Evolutionary conservation across 2,888 invertebrate genomes (phyloP).

Genomic region (Nymphalis urticae): DNA sequence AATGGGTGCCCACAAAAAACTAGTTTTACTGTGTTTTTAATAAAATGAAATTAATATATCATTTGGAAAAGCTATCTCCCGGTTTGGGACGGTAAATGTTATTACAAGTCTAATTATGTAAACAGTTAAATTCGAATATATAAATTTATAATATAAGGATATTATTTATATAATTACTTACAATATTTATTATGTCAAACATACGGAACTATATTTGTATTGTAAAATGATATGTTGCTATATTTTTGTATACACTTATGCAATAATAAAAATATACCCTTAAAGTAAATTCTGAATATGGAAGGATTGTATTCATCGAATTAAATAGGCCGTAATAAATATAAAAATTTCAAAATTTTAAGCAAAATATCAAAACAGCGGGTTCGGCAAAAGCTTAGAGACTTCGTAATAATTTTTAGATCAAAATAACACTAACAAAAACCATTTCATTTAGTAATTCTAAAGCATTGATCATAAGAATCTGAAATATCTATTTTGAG

Average conservation of each 20-base stretch:
- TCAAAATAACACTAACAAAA: not conserved
- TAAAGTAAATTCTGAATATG: conserved; percentile 42
- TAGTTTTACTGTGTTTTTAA: conserved; percentile 2
- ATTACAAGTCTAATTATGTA: conserved; percentile 17
- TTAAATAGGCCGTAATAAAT: conserved; percentile 38
- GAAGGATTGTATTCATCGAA: conserved; percentile 40
- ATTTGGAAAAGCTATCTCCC: conserved; percentile 13
- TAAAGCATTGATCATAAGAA: conserved; percentile 18
- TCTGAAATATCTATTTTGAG: not conserved
- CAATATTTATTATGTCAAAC: conserved; percentile 11
- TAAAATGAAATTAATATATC: not conserved
- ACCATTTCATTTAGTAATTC: conserved; percentile 1
- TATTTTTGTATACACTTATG: conserved; percentile 41
- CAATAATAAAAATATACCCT: conserved; percentile 38
- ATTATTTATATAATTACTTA: conserved; percentile 18
- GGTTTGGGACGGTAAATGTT: conserved; percentile 10
- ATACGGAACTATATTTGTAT: conserved; percentile 46
- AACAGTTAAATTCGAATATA: conserved; percentile 33
- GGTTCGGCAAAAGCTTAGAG: conserved; percentile 12
- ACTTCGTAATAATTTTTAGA: not conserved
- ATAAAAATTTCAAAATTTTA: conserved; percentile 28
- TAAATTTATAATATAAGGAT: conserved; percentile 26
- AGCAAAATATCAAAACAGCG: conserved; percentile 31
- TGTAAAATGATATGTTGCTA: conserved; percentile 72
- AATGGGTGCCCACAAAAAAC: not conserved